Conservation (phyloP, 2,797 vertebrate species). For the Choloepus didactylus region DNA sequence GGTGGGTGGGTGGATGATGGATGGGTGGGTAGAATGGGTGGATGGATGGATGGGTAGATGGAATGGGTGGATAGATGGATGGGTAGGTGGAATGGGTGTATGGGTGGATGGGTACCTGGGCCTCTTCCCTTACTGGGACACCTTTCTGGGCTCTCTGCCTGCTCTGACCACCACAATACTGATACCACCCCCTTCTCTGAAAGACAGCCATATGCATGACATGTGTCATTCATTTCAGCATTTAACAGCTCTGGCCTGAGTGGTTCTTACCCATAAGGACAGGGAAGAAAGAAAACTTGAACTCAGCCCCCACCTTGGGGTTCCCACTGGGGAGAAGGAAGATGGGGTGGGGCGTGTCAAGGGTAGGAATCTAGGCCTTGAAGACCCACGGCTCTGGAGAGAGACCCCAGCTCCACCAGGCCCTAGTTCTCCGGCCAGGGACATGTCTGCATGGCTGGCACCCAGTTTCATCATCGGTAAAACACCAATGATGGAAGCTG, state of each 20-base stretch:
- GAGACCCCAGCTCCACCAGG: fast-evolving
- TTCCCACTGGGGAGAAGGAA: background rate
- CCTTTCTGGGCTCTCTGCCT: background rate
- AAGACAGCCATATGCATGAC: fast-evolving
- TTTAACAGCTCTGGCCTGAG: background rate
- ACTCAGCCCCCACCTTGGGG: background rate
- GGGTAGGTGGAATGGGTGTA: background rate
- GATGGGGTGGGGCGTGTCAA: fast-evolving
- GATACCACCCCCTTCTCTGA: background rate
- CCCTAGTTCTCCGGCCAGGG: fast-evolving
- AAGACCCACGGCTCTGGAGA: too few relatives aligned
- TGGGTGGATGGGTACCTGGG: too few relatives aligned
- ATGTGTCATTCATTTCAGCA: background rate
- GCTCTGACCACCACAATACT: background rate
- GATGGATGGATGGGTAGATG: too few relatives aligned
- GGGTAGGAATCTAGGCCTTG: background rate
- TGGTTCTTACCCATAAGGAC: fast-evolving
- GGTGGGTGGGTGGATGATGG: background rate
- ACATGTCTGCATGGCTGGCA: too few relatives aligned
- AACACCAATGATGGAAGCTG: background rate
- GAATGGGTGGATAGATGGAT: too few relatives aligned
- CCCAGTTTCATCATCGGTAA: background rate
- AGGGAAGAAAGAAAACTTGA: background rate
- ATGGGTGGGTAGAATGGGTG: background rate
- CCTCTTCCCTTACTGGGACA: background rate